Evolutionary conservation across 2,113 vertebrate genomes (phyloP).

Genomic region (Pontoporia blainvillei): DNA sequence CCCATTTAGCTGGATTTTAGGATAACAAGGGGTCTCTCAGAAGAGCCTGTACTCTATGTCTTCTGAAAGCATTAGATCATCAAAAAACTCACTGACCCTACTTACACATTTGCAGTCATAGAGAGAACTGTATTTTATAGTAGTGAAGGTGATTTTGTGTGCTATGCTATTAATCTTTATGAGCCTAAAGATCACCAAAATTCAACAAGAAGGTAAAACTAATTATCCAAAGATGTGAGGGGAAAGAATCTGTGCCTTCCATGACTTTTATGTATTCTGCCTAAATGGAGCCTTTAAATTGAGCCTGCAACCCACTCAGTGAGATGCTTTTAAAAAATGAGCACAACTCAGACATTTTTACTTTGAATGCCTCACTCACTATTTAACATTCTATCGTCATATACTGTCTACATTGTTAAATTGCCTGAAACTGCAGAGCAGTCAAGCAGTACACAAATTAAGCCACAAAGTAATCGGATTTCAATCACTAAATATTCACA

Average conservation of each 20-base stretch:
- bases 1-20: background rate
- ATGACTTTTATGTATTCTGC: background rate
- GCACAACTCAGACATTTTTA: conserved; percentile 45
- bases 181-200: conserved; percentile 49
- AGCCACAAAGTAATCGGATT: conserved; percentile 82
- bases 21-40: background rate
- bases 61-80: conserved; percentile 35
- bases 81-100: conserved; percentile 32
- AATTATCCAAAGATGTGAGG: conserved; percentile 63
- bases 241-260: background rate
- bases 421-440: conserved; percentile 78
- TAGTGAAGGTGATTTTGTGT: conserved; percentile 17
- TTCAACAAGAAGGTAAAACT: conserved; percentile 60
- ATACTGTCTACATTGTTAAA: conserved; percentile 79
- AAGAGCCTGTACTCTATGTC: background rate
- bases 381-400: conserved; percentile 79
- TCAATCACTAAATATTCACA: conserved; percentile 84
- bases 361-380: conserved; percentile 54
- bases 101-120: conserved; percentile 8
- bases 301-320: background rate
- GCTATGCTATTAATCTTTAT: conserved; percentile 74
- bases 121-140: conserved; percentile 21
- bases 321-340: conserved; percentile 11
- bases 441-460: conserved; percentile 82
- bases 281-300: conserved; percentile 23